A percentile compares a stretch with the other conserved stretches of the same genome.
Conservation (phyloP, 2,888 invertebrate species). For the Conomelus anceps region DNA sequence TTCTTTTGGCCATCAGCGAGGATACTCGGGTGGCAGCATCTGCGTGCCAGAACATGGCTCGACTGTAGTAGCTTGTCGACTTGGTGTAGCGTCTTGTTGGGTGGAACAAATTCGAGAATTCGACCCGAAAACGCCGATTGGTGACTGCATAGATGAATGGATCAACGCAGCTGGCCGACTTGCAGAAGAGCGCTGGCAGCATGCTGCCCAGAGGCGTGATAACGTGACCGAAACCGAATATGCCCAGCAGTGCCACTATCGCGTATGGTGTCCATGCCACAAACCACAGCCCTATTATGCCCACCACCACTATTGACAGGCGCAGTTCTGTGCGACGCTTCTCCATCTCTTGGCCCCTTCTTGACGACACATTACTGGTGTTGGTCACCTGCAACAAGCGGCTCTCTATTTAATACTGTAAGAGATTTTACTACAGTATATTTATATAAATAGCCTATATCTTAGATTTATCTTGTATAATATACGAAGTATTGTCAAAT, state of each 20-base stretch:
- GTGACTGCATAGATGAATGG: constrained; percentile 73
- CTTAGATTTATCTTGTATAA: too few relatives aligned
- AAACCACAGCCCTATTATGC: constrained; percentile 67
- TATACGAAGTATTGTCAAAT: too few relatives aligned
- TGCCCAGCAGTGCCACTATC: constrained; percentile 64
- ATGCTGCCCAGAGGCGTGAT: constrained; percentile 65
- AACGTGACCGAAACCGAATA: constrained; percentile 55
- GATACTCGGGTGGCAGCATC: background rate
- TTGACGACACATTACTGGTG: constrained; percentile 29
- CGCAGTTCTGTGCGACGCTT: constrained; percentile 61
- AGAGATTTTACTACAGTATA: too few relatives aligned
- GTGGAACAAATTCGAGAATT: constrained; percentile 47
- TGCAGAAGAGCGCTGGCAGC: constrained; percentile 73
- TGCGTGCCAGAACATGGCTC: background rate
- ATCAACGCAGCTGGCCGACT: constrained; percentile 72
- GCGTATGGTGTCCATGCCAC: constrained; percentile 79
- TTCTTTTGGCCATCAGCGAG: background rate
- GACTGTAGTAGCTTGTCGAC: background rate
- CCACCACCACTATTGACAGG: constrained; percentile 59
- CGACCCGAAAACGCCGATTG: constrained; percentile 64
- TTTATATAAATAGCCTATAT: too few relatives aligned
- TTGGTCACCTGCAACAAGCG: constrained; percentile 39
- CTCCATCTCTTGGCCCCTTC: constrained; percentile 46
- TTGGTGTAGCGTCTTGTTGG: background rate
- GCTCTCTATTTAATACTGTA: too few relatives aligned